A percentile compares a stretch with the other conserved stretches of the same genome.
Conservation (phyloP, 2,888 invertebrate genomes). For the Brachylomia viminalis region DNA sequence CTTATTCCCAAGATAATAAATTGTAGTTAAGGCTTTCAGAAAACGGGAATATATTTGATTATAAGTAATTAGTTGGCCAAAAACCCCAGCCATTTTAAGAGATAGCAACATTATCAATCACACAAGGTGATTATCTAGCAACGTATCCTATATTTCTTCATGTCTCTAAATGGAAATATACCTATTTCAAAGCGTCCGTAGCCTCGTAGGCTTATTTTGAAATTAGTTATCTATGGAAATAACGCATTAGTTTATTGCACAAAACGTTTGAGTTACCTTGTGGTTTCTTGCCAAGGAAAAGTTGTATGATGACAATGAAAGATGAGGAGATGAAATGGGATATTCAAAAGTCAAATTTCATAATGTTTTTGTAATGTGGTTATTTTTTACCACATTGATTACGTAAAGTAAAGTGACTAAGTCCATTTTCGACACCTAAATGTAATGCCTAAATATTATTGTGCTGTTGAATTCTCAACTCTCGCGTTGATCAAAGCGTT, state of each 20-base stretch:
- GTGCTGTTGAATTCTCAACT: too few species aligned
- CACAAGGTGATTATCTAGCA: neutral
- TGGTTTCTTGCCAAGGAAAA: slow-evolving; percentile 19
- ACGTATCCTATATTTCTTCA: slow-evolving; percentile 13
- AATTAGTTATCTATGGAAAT: slow-evolving; percentile 28
- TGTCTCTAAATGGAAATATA: slow-evolving; percentile 36
- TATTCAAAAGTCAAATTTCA: neutral
- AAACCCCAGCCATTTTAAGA: neutral
- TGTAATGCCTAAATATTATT: too few species aligned
- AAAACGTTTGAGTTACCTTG: neutral
- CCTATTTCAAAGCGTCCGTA: slow-evolving; percentile 26
- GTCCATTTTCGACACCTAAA: too few species aligned
- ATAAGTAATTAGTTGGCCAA: too few species aligned
- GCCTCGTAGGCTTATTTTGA: slow-evolving; percentile 18
- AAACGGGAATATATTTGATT: too few species aligned
- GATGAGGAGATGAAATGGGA: neutral
- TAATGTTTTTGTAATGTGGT: too few species aligned
- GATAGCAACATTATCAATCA: neutral
- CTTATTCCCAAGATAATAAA: too few species aligned
- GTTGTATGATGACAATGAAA: neutral
- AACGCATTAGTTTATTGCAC: slow-evolving; percentile 14
- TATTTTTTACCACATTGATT: too few species aligned
- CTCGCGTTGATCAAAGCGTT: too few species aligned
- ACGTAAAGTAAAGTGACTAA: too few species aligned
- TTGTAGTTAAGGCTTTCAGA: too few species aligned